Evolutionary conservation across 2,888 invertebrate species (phyloP), one percentile per base, ranked within the genome.

Genomic region (Oeneis ivallda): DNA sequence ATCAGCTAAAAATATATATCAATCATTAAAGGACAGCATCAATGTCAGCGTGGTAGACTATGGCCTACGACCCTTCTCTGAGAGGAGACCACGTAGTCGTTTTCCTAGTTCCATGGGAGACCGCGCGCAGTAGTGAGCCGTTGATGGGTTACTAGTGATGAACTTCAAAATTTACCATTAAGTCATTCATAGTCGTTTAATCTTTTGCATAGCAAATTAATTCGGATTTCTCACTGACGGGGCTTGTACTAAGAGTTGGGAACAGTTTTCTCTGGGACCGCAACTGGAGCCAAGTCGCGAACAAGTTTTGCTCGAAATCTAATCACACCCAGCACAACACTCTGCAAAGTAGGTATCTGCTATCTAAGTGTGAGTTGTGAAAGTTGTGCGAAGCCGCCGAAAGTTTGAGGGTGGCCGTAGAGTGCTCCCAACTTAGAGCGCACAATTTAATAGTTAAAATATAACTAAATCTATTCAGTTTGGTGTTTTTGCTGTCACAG

Each of bases 281-380:
- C 19, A 62, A 56, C 34, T 34, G 47, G 49, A 54, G 56, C 34
- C 56, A 49, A 63, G 56, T 63, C 11, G 26, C 34, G 56, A 49
- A 49, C 37, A 56, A 63, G 56, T 56, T 63, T 49, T 39, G 32
- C 47, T 37, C 19, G n/a, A 34, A 56, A 63, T 62, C 54, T 62
- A 62, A 62, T 63, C 45, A 56, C 53, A 49, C 43, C 47, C 26
- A 52, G 62, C 32, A 53, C 53, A 53, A 53, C 34, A 53, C 53
- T 62, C 45, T n/a, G 53, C 53, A 53, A 52, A 53, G 53, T n/a
- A n/a, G n/a, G n/a, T 53, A 26, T 62, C 43, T 34, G 5, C 53
- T 53, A 26, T 53, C 43, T 53, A n/a, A 62, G 41, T 53, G 43
- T 43, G 62, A 43, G 53, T 34, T 53, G 41, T 53, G 45, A 52